Conservation (phyloP, 2,113 vertebrate species). For the Axis porcinus region DNA sequence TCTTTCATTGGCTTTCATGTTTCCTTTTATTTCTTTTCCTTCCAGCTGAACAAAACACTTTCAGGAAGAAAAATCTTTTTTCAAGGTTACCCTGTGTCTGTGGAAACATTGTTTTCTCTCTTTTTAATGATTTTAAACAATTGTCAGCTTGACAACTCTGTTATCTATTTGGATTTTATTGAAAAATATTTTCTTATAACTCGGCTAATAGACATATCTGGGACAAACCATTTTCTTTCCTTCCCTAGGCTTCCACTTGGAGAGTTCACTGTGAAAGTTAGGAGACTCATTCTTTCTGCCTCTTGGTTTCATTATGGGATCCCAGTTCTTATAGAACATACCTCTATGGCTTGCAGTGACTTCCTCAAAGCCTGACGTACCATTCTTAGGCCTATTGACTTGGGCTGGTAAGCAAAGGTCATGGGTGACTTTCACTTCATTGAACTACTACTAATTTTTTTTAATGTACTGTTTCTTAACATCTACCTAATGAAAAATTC, state of each 20-base stretch:
- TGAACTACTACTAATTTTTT: neutral
- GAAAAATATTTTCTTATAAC: neutral
- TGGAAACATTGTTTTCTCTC: slow-evolving; percentile 41
- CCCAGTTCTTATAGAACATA: neutral
- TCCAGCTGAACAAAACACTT: neutral
- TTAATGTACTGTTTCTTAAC: neutral
- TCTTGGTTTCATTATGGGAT: neutral
- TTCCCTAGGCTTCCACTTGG: neutral
- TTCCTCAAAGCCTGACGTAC: neutral
- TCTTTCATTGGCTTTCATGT: neutral
- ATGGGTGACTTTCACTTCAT: neutral
- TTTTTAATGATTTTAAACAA: slow-evolving; percentile 32
- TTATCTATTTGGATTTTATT: neutral
- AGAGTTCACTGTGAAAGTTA: neutral
- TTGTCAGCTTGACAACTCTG: neutral
- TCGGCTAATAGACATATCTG: neutral
- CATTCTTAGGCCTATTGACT: neutral
- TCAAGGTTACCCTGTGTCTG: slow-evolving; percentile 25
- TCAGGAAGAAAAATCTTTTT: slow-evolving; percentile 24
- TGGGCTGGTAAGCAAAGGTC: neutral
- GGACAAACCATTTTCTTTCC: neutral
- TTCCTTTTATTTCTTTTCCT: slow-evolving; percentile 37
- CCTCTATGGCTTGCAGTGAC: neutral
- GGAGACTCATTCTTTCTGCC: neutral
- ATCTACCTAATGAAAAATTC: neutral